A percentile compares a stretch with the other conserved stretches of the same genome.
Conservation (phyloP, 2,797 vertebrate genomes). For the Microctenopoma steveboyesi region DNA sequence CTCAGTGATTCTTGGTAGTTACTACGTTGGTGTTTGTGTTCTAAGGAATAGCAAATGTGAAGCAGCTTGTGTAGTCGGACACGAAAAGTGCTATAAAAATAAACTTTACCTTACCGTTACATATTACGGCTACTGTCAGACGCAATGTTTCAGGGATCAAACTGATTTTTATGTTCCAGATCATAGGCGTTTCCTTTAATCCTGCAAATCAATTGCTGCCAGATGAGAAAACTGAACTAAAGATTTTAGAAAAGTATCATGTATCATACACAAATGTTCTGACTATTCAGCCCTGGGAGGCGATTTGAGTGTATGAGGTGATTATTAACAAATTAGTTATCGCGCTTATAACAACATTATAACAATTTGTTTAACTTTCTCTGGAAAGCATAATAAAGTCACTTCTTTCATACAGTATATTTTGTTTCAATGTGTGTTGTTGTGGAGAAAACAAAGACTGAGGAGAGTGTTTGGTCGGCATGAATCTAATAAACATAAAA, state of each 20-base stretch:
- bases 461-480: constrained; percentile 1
- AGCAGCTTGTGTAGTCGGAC: no score
- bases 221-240: constrained; percentile 30
- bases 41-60: no score
- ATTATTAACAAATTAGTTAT: constrained; percentile 5
- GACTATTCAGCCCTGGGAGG: constrained; percentile 1
- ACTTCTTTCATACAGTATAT: not conserved
- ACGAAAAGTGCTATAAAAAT: no score
- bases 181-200: not conserved
- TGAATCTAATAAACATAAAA: not conserved
- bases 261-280: constrained; percentile 15
- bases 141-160: not conserved
- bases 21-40: no score
- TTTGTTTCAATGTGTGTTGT: constrained; percentile 8
- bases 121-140: not conserved
- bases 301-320: not conserved
- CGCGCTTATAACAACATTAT: not conserved
- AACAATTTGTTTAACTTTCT: not conserved
- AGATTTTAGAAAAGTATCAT: constrained; percentile 22
- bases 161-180: constrained; percentile 15
- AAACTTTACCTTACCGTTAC: no score
- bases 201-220: constrained; percentile 8
- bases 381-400: not conserved
- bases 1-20: no score
- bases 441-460: constrained; percentile 5